phyloP scores from a whole-genome alignment of 2,113 vertebrate genomes.

The Trematomus loennbergii region DNA sequence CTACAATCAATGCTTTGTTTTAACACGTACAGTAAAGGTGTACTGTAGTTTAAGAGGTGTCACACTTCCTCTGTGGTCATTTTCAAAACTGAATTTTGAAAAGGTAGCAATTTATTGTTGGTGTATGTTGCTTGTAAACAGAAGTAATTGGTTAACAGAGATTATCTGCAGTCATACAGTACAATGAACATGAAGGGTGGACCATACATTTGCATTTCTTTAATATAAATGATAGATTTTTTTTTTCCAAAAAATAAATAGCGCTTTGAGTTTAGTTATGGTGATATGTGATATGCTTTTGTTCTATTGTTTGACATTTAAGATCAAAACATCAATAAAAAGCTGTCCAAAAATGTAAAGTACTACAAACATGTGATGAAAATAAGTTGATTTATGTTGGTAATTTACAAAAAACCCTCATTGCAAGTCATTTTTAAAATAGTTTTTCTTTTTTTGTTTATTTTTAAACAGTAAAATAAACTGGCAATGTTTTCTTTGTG shows the following conservation, averaged over 20 bases:
- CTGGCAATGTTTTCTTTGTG: neutral
- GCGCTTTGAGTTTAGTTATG: too few relatives aligned
- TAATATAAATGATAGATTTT: neutral
- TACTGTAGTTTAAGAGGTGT: neutral
- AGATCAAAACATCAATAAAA: neutral
- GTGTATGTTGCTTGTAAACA: neutral
- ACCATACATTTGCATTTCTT: neutral
- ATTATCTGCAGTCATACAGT: neutral
- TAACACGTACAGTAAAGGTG: conserved; percentile 1
- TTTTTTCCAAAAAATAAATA: neutral
- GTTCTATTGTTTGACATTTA: neutral
- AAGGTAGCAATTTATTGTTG: neutral
- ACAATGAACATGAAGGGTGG: neutral
- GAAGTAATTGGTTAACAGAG: neutral
- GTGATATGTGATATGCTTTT: neutral
- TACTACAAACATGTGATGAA: too few relatives aligned
- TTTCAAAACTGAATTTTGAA: neutral
- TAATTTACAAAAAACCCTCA: too few relatives aligned
- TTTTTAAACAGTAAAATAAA: neutral
- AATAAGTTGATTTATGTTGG: too few relatives aligned
- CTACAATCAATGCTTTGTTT: conserved; percentile 13
- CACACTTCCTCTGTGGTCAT: neutral
- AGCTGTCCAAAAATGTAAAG: too few relatives aligned
- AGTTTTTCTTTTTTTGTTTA: neutral
- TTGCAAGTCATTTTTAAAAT: too few relatives aligned